Percentiles rank a stretch among this genome's conserved stretches.
These are phyloP conservation scores for Frieseomelitta varia DNA, from an alignment of 1,140 invertebrate species.

Conservation along the genomic window DNA sequence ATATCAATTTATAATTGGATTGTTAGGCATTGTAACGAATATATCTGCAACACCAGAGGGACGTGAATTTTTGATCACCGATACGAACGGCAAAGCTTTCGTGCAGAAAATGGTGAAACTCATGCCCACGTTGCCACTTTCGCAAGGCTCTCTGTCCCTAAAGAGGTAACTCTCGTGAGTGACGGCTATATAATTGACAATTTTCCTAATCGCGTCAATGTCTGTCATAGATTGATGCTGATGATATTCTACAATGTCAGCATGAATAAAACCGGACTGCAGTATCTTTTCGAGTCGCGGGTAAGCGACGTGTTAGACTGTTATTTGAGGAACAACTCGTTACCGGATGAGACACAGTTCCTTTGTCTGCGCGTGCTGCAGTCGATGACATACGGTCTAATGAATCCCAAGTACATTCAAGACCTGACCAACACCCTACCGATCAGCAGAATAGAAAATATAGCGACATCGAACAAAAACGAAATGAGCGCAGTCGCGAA, in stretches of 20 bases:
- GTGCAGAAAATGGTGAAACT: slow-evolving; percentile 70
- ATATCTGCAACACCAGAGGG: slow-evolving; percentile 75
- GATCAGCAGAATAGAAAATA: slow-evolving; percentile 62
- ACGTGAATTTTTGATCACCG: slow-evolving; percentile 75
- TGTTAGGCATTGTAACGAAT: slow-evolving; percentile 78
- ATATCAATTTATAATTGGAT: slow-evolving; percentile 77
- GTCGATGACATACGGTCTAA: slow-evolving; percentile 74
- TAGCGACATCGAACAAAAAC: slow-evolving; percentile 45
- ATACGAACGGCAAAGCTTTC: slow-evolving; percentile 73
- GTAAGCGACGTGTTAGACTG: slow-evolving; percentile 63
- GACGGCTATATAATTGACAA: not conserved
- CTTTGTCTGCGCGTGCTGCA: slow-evolving; percentile 72
- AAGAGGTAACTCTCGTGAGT: slow-evolving; percentile 38
- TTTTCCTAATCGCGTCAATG: not conserved
- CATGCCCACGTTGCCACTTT: slow-evolving; percentile 67
- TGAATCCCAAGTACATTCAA: slow-evolving; percentile 58
- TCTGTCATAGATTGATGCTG: slow-evolving; percentile 73
- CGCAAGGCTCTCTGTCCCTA: slow-evolving; percentile 57
- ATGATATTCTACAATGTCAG: slow-evolving; percentile 79
- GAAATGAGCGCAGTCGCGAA: slow-evolving; percentile 58
- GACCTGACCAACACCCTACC: slow-evolving; percentile 64
- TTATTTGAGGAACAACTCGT: slow-evolving; percentile 62
- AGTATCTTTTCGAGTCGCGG: slow-evolving; percentile 68
- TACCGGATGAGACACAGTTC: slow-evolving; percentile 66
- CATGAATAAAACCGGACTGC: slow-evolving; percentile 72